Base-by-base conservation (phyloP, 2,113 vertebrate species). In the Cisticola juncidis region DNA sequence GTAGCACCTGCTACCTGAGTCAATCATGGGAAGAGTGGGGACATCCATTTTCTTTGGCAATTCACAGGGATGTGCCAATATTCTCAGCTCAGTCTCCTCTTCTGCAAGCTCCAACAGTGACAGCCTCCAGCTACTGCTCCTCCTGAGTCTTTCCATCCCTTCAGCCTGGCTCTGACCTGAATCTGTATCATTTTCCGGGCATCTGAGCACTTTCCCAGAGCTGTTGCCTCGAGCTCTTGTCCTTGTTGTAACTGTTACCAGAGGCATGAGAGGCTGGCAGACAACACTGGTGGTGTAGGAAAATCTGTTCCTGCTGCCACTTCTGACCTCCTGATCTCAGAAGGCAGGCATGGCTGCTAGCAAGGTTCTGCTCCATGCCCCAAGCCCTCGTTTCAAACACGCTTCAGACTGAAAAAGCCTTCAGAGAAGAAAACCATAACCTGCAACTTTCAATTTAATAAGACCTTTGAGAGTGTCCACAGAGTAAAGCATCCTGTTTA, bases 21-120 rank as follows among this genome's bases (percentile, higher is more conserved):
- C 51, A 60, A 1, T 17, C 61, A 25, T 0, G 0, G 31, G 22
- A 81, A 38, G 12, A 29, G 56, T 0, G 24, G 29, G 21, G 31
- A 42, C 33, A 79, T 33, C 51, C 7, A 4, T 35, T 47, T 48
- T 22, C 26, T 29, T 50, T 2, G 21, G 33, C 11, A 17, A 45
- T 73, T 81, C 51, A 42, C 17, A 33, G 35, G 29, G 18, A 9
- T 54, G 62, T 68, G 10, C 16, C 77, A 28, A 28, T 22, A 8
- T 47, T 33, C 54, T 31, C 20, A n/a, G 12, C 36, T 57, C 56
- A 16, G 24, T 19, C 13, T 33, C 57, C 6, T 1, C 12, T 73
- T 77, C 61, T 42, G 9, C 45, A 38, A 53, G 28, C 14, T 60
- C 36, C 35, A 40, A 6, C 5, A 36, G 77, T 4, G 70, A 56